Evolutionary conservation across 92 coral and sea anemone genomes (phyloP).

Genomic region (Porites evermanni): DNA sequence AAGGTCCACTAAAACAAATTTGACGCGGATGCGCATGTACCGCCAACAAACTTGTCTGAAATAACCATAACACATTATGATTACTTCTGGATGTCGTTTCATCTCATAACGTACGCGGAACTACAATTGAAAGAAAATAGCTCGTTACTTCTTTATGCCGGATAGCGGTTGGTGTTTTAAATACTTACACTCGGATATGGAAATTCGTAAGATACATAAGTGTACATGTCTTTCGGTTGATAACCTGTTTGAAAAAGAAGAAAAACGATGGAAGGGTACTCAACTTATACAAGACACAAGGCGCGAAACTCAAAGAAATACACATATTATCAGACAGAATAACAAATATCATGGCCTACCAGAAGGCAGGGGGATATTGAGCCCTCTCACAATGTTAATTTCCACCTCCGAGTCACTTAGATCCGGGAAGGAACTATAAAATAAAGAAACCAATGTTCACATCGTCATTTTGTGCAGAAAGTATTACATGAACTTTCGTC

Average conservation of each 20-base stretch:
- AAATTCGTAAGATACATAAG: slow-evolving; percentile 89
- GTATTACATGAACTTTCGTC: background rate
- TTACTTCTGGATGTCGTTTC: too few relatives aligned
- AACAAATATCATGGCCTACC: slow-evolving; percentile 50
- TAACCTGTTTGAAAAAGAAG: slow-evolving; percentile 71
- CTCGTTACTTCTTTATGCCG: too few relatives aligned
- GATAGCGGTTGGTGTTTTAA: too few relatives aligned
- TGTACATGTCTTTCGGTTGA: slow-evolving; percentile 91
- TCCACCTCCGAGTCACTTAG: slow-evolving; percentile 93
- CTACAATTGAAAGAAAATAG: too few relatives aligned
- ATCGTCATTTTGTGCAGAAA: background rate
- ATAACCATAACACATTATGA: too few relatives aligned
- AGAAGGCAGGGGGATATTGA: slow-evolving; percentile 93
- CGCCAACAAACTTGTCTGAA: too few relatives aligned
- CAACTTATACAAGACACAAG: background rate
- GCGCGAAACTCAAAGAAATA: background rate
- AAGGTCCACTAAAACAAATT: too few relatives aligned
- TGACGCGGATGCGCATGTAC: too few relatives aligned
- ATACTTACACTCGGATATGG: slow-evolving; percentile 96
- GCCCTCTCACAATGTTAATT: slow-evolving; percentile 78
- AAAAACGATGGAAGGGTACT: background rate
- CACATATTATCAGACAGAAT: background rate
- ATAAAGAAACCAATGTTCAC: background rate
- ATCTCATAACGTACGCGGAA: too few relatives aligned
- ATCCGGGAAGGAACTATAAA: slow-evolving; percentile 88